A percentile compares a stretch with the other conserved stretches of the same genome.
Evolutionary conservation across 2,888 invertebrate genomes (phyloP).

Genomic region (Apeira syringaria): DNA sequence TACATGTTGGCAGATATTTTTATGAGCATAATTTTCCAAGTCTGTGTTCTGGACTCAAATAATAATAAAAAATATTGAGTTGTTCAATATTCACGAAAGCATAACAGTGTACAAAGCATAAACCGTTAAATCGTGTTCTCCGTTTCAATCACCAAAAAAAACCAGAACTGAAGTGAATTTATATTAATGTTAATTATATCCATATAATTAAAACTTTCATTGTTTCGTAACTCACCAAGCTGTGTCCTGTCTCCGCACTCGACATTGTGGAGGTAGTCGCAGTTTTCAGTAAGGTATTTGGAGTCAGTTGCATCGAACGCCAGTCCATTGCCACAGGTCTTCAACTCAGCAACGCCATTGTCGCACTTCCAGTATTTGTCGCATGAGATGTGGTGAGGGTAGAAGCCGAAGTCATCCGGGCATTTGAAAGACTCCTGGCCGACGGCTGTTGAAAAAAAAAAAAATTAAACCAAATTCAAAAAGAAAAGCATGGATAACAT

Average conservation of each 20-base stretch:
- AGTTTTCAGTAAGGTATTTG: slow-evolving; percentile 96
- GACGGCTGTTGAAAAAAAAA: slow-evolving; percentile 81
- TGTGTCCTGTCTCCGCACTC: slow-evolving; percentile 95
- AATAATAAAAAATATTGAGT: too few relatives aligned
- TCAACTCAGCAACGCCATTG: slow-evolving; percentile 93
- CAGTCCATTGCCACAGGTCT: slow-evolving; percentile 96
- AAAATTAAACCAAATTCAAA: slow-evolving; percentile 6
- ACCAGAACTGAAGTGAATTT: too few relatives aligned
- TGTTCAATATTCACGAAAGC: too few relatives aligned
- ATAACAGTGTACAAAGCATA: too few relatives aligned
- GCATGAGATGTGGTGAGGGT: slow-evolving; percentile 94
- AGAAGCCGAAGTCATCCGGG: slow-evolving; percentile 97
- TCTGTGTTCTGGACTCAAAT: too few relatives aligned
- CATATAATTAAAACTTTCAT: background rate
- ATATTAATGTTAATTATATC: too few relatives aligned
- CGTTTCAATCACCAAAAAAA: too few relatives aligned
- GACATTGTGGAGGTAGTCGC: slow-evolving; percentile 97
- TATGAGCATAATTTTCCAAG: too few relatives aligned
- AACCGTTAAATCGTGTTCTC: too few relatives aligned
- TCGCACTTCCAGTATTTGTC: slow-evolving; percentile 99
- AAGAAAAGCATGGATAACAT: background rate
- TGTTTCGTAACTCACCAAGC: slow-evolving; percentile 86
- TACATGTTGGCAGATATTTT: too few relatives aligned
- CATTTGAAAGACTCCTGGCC: slow-evolving; percentile 95
- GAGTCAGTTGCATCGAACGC: slow-evolving; percentile 95